Evolutionary conservation across 1,140 invertebrate genomes (phyloP), one percentile per base, ranked within the genome.

Genomic region (Drosophila biarmipes): DNA sequence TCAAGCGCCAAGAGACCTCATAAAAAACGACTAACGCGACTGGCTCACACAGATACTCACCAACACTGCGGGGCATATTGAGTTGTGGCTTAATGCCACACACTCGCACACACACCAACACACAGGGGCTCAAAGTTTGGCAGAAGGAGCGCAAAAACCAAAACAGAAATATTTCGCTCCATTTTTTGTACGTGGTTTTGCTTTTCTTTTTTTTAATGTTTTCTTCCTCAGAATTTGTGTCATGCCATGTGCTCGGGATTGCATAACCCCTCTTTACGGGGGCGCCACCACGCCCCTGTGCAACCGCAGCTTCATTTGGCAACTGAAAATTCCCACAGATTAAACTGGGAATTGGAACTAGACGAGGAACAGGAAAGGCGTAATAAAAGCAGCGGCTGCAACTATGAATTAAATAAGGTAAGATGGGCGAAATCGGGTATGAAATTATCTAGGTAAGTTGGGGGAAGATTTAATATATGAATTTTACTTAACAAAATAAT

Each of bases 1-100:
- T 84, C 80, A 80, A 84, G 80, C 80, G 80, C 80, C 80, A 79
- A 84, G 80, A 82, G 82, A 86, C 82, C 82, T 82, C 82, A 87
- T 86, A 87, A 87, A 86, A 69, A 86, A 78, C 78, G 73, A 82
- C 68, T 78, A 87, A 82, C 82, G 71, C 61, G 40, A 76, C 62
- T 61, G 38, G 15, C 58, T 24, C 61, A 49, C 35, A 58, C 46
- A 59, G 40, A 76, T 62, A 55, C 52, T 58, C 46, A 84, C 37
- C 35, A 56, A 75, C 54, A 57, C 63, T 63, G 29, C 12, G 6
- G 40, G 55, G 63, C 64, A 78, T 78, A 87, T 85, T 85, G 84
- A 85, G 78, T 80, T 85, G 80, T 68, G 80, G 80, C 58, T 85
- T 84, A 75, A 84, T 79, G 57, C 75, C 64, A 71, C 51, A 78